Evolutionary conservation across 2,113 vertebrate species (phyloP), one percentile per base, ranked within the genome.

Genomic region (Chrysochloris asiatica): DNA sequence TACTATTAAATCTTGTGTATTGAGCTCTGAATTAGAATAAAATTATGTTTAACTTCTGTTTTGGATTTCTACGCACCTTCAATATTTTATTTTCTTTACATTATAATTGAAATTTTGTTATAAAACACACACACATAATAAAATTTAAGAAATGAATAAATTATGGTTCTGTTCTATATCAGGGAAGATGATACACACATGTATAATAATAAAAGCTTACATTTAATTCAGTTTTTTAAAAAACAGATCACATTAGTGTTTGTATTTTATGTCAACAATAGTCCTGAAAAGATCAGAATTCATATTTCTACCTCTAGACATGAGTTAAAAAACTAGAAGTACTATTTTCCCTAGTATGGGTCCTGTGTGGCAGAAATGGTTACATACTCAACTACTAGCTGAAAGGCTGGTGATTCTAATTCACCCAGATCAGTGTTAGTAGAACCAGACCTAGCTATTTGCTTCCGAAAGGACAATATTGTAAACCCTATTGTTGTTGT

Each of bases 181-280:
- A 7, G 59, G 73, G 10, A 56, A 28, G 11, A 11, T 12, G 3
- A 24, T 12, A 13, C n/a, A n/a, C n/a, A n/a, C n/a, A n/a, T n/a
- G n/a, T n/a, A n/a, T 45, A 33, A 6, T 28, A 8, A 21, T 9
- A 9, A 0, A n/a, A n/a, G n/a, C n/a, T n/a, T n/a, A 12, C 8
- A 10, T 41, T 43, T 71, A 36, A 43, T 24, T 4, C 7, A n/a
- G 38, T 19, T 30, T 75, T 8, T 41, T 33, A 77, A 54, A 26
- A 47, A 26, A 54, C 1, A 8, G 6, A 22, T 48, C 33, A 38
- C 33, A 2, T 6, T 0, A 12, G 2, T 16, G 52, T 10, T 50
- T 50, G 48, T 16, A 6, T 11, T 59, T 67, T 43, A 26, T 59
- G 24, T 13, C 54, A 30, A 63, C 7, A 30, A 6, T 8, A 48